A percentile compares a stretch with the other conserved stretches of the same genome.
Evolutionary conservation across 2,113 vertebrate species (phyloP).

Genomic region (Alouatta palliata): DNA sequence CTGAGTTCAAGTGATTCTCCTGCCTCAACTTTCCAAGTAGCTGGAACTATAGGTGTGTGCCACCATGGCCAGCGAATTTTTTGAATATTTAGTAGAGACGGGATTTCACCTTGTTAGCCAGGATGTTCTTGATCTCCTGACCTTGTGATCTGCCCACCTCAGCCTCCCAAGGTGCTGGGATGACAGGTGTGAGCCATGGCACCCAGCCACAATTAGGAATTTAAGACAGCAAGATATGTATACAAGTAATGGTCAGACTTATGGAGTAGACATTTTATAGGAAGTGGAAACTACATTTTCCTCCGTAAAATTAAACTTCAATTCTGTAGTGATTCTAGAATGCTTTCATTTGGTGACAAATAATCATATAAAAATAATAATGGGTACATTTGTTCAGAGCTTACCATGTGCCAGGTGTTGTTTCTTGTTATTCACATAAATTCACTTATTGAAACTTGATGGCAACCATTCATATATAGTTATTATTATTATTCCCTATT

Average conservation of each 20-base stretch:
- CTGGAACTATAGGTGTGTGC: too few relatives aligned
- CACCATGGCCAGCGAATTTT: too few relatives aligned
- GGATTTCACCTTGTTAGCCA: too few relatives aligned
- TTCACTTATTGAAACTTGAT: background rate
- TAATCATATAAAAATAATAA: slow-evolving; percentile 33
- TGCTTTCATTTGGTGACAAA: slow-evolving; percentile 11
- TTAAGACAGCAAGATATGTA: background rate
- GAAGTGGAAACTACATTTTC: background rate
- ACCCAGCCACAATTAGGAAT: background rate
- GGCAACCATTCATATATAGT: background rate
- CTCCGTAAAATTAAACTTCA: slow-evolving; percentile 11
- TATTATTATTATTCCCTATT: background rate
- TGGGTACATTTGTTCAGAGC: background rate
- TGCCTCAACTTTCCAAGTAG: too few relatives aligned
- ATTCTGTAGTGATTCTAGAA: background rate
- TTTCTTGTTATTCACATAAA: background rate
- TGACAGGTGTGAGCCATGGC: too few relatives aligned
- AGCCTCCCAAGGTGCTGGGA: too few relatives aligned
- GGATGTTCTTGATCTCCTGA: too few relatives aligned
- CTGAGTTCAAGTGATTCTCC: too few relatives aligned
- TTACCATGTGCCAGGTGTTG: background rate
- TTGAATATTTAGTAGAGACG: too few relatives aligned
- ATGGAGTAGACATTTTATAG: background rate
- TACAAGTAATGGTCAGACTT: background rate
- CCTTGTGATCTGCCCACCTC: too few relatives aligned